Percentiles rank a stretch among this genome's conserved stretches.
These are phyloP conservation scores for Lagorchestes hirsutus DNA, from an alignment of 2,797 vertebrate species.

Conservation along the genomic window DNA sequence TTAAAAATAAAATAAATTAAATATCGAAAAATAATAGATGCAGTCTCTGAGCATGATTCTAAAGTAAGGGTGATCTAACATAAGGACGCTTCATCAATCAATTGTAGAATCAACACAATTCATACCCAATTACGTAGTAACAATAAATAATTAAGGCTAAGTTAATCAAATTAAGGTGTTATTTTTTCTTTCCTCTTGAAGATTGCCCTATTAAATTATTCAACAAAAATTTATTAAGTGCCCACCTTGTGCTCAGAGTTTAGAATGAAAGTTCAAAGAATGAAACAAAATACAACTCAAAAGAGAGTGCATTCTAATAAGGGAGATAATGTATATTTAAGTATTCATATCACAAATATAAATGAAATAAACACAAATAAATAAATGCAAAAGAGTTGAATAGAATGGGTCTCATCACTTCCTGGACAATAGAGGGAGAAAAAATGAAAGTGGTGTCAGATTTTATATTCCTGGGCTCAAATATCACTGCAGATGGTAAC, in stretches of 20 bases:
- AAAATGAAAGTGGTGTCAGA: no score
- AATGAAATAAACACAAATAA: not conserved
- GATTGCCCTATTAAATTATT: not conserved
- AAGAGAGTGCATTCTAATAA: not conserved
- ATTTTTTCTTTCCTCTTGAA: not conserved
- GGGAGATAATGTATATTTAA: not conserved
- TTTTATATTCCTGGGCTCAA: no score
- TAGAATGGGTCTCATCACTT: no score
- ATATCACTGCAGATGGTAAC: no score
- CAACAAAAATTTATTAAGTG: not conserved
- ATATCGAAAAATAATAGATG: not conserved
- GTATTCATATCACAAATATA: not conserved
- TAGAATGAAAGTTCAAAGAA: not conserved
- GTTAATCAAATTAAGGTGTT: not conserved
- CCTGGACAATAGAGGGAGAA: no score
- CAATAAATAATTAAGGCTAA: not conserved
- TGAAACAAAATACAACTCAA: not conserved
- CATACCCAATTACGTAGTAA: not conserved
- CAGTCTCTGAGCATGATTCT: not conserved
- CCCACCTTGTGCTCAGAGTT: not conserved
- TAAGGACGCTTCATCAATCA: not conserved
- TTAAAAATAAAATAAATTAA: no score
- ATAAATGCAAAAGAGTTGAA: not conserved
- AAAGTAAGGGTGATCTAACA: not conserved
- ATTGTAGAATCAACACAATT: not conserved